Conservation (phyloP, 2,113 vertebrate genomes). For the Pogona vitticeps region DNA sequence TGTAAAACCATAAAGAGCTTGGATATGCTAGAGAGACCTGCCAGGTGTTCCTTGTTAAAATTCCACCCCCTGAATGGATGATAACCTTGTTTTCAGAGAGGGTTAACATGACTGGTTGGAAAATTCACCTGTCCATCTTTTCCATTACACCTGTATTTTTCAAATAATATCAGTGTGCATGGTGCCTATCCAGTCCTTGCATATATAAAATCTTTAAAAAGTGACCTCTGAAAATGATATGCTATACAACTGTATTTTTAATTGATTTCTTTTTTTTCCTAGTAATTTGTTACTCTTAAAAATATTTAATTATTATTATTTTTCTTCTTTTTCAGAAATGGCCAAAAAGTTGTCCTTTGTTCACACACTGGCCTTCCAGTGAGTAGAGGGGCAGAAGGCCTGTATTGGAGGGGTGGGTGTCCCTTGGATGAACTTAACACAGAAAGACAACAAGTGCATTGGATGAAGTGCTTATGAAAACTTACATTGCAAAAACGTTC, state of each 20-base stretch:
- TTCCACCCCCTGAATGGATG: constrained; percentile 1
- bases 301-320: no score
- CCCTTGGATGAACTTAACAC: neutral
- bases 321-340: no score
- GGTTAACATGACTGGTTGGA: neutral
- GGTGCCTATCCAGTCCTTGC: neutral
- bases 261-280: neutral
- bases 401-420: no score
- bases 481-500: no score
- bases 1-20: constrained; percentile 20
- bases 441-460: neutral
- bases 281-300: neutral
- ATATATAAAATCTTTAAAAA: neutral
- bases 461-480: neutral
- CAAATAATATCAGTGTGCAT: neutral
- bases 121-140: neutral
- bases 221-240: neutral
- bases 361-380: no score
- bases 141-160: neutral
- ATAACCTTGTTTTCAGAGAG: neutral
- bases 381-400: no score
- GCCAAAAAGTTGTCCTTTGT: no score
- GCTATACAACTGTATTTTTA: neutral
- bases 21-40: constrained; percentile 10
- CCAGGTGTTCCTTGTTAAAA: constrained; percentile 32